These are phyloP conservation scores for Azorinus chamasolen DNA, from an alignment of 2,888 invertebrate species.

Conservation along the genomic window DNA sequence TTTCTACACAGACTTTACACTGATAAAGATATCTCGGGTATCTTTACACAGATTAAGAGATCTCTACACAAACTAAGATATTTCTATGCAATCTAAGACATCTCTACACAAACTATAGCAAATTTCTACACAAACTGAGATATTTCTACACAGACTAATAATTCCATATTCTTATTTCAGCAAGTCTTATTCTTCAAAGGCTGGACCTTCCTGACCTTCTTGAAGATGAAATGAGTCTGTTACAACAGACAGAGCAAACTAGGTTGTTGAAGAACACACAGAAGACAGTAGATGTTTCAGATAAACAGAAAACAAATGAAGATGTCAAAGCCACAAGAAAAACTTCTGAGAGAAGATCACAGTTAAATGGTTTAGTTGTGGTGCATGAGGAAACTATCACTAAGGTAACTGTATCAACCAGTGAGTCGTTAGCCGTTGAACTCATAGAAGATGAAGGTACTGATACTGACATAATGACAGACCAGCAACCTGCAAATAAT, in stretches of 20 bases:
- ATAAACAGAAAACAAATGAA: slow-evolving; percentile 1
- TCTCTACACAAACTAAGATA: too few species aligned
- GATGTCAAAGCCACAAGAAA: slow-evolving; percentile 12
- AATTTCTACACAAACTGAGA: too few species aligned
- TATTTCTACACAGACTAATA: too few species aligned
- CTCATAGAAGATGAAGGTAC: background rate
- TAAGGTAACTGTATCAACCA: too few species aligned
- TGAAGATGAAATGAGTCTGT: slow-evolving; percentile 66
- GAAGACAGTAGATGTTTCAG: background rate
- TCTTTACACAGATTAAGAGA: too few species aligned
- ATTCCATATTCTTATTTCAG: slow-evolving; percentile 65
- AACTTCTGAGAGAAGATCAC: slow-evolving; percentile 11
- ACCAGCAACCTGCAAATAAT: background rate
- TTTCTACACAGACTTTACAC: too few species aligned
- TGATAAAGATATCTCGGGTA: too few species aligned
- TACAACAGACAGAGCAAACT: slow-evolving; percentile 25
- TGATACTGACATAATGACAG: background rate
- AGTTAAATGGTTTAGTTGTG: background rate
- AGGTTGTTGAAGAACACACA: background rate
- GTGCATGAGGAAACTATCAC: background rate
- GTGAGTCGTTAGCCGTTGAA: background rate
- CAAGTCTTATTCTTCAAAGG: slow-evolving; percentile 78
- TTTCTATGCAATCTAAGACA: too few species aligned
- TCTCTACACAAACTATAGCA: too few species aligned
- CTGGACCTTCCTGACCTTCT: slow-evolving; percentile 77